Evolutionary conservation across 2,797 vertebrate genomes (phyloP).

Genomic region (Pangasius sanitwongsei): DNA sequence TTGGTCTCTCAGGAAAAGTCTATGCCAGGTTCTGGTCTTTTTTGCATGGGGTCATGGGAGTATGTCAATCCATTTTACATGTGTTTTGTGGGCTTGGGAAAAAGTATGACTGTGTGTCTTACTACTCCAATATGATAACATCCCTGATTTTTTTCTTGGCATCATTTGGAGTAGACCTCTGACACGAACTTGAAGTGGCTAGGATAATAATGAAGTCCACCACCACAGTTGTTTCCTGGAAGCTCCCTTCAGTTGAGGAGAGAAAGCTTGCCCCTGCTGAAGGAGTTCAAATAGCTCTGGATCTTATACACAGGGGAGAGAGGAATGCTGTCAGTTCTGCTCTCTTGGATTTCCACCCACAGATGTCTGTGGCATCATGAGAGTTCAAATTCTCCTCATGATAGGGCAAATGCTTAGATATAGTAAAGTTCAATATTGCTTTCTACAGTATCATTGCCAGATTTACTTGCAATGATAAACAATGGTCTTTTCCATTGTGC

Average conservation of each 20-base stretch:
- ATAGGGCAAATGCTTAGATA: neutral
- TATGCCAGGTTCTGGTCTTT: neutral
- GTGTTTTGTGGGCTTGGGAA: neutral
- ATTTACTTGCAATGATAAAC: neutral
- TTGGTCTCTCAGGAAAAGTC: neutral
- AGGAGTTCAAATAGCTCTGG: neutral
- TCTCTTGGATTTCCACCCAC: neutral
- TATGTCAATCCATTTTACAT: neutral
- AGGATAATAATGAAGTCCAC: neutral
- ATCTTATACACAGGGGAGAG: neutral
- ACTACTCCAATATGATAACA: neutral
- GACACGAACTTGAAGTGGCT: neutral
- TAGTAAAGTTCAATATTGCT: neutral
- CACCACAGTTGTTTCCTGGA: neutral
- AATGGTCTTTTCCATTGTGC: neutral
- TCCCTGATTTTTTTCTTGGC: neutral
- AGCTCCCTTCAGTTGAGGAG: neutral
- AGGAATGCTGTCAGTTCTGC: neutral
- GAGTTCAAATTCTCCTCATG: neutral
- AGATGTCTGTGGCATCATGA: neutral
- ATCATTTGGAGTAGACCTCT: neutral
- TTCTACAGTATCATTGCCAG: neutral
- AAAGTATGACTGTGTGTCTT: neutral
- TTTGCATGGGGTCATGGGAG: neutral
- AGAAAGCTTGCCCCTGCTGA: neutral